Evolutionary conservation across 2,797 vertebrate genomes (phyloP), one percentile per base, ranked within the genome.

Genomic region (Merluccius polli): DNA sequence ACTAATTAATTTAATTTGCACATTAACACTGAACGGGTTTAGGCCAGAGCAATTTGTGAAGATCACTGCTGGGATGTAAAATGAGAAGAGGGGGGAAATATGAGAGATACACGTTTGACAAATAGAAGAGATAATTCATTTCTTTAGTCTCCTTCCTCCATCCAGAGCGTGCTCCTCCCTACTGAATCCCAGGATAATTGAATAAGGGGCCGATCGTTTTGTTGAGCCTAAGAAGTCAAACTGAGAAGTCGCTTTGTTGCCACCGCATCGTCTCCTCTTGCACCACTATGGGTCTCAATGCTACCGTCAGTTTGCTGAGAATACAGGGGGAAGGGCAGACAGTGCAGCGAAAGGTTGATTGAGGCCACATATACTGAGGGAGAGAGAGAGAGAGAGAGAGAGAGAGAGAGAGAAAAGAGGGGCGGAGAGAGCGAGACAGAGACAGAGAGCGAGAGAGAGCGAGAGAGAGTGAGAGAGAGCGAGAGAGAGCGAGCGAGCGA

Each of bases 1-100:
- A 67, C 86, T 87, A 90, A 92, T 86, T 89, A 85, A 90, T 90
- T 91, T 89, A 10, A 89, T 92, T 88, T 86, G 70, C 6, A 88
- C 77, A 89, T 88, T 72, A 82, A 32, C 77, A 76, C 65, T 73
- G 78, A 85, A 84, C 73, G 81, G 77, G 82, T 78, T 81, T 35
- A 81, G 76, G 65, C 44, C 27, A 67, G 70, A 76, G 72, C 70
- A 78, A 79, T 90, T 89, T 73, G 82, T 80, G 83, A 30, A 76
- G 75, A 89, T 87, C 79, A 88, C 78, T 78, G 78, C 33, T 74
- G 74, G 74, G 80, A 85, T 87, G 81, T 82, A 68, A 76, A 72
- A 74, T 16, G 65, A 16, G 77, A 69, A 78, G 84, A 76, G 76
- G 73, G 73, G 65, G 29, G 77, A 70, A 77, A 83, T 77, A 89